phyloP scores from a whole-genome alignment of 2,888 invertebrate species.

The Sisyra nigra region DNA sequence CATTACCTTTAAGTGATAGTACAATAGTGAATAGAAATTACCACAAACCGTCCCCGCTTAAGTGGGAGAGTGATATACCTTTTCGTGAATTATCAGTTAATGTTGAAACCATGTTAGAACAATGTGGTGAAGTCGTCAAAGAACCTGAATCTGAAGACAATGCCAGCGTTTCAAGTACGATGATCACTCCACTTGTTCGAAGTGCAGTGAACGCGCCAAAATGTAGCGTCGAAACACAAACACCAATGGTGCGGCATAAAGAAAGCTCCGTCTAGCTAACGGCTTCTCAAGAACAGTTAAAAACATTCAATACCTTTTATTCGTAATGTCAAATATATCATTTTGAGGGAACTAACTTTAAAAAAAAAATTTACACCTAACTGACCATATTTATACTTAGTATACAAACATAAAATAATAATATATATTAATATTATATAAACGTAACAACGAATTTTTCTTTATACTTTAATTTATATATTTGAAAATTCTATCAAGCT shows the following conservation, averaged over 20 bases:
- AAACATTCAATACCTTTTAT: no score
- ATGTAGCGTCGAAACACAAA: slow-evolving; percentile 7
- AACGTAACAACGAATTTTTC: no score
- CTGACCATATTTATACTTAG: no score
- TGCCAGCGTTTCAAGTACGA: background rate
- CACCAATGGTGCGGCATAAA: slow-evolving; percentile 7
- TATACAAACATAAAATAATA: no score
- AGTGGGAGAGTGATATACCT: slow-evolving; percentile 2
- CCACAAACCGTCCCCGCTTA: background rate
- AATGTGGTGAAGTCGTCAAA: background rate
- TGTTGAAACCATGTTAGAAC: slow-evolving; percentile 1
- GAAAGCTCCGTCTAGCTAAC: slow-evolving; percentile 6
- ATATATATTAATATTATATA: no score
- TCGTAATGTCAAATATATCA: no score
- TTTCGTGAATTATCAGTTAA: slow-evolving; percentile 5
- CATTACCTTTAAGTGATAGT: slow-evolving; percentile 2
- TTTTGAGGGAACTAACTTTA: no score
- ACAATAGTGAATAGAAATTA: no score
- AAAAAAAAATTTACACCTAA: no score
- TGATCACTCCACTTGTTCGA: background rate
- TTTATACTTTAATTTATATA: no score
- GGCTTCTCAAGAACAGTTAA: no score
- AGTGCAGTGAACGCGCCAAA: slow-evolving; percentile 1
- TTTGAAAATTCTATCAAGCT: no score
- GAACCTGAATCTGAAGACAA: background rate